Evolutionary conservation across 2,113 vertebrate species (phyloP), one percentile per base, ranked within the genome.

Genomic region (Sinocyclocheilus maitianheensis): DNA sequence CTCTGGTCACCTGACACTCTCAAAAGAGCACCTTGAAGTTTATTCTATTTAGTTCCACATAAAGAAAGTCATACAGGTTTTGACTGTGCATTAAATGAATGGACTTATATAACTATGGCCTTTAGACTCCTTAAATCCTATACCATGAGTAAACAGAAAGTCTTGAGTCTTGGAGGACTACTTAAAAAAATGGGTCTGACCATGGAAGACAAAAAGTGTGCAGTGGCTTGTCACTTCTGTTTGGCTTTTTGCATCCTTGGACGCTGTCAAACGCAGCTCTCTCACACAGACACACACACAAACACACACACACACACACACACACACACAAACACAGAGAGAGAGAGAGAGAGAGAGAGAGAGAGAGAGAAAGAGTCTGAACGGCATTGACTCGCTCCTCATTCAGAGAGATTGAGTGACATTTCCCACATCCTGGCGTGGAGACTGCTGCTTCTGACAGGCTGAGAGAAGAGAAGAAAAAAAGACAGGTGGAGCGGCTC

Each of bases 381-480:
- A 58, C 22, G 30, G 40, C 83, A 77, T 30, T 14, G 77, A 58
- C 30, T 51, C n/a, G 4, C 53, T 72, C 26, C 24, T 30, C 77
- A 75, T 74, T 34, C 34, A 20, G 26, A 80, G 55, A 65, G 86
- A 84, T 46, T 84, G 30, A 78, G 51, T 81, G 79, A 81, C 79
- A 81, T 65, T 63, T 81, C 60, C 40, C 79, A 81, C 79, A 81
- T 81, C 60, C 55, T 26, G 58, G 48, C 9, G 37, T 26, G n/a
- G 43, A 58, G 51, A 74, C 77, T 16, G 51, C 77, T 81, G 65
- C 84, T n/a, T 81, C 51, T 86, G 84, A 81, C 84, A 86, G 77
- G 30, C 48, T 60, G 26, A 37, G 62, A 34, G 77, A 69, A 30
- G 18, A n/a, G 67, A 71, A 72, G 51, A 51, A 71, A 81, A 55